Evolutionary conservation across 2,888 invertebrate genomes (phyloP).

Genomic region (Lepidocyrtinus sp.): DNA sequence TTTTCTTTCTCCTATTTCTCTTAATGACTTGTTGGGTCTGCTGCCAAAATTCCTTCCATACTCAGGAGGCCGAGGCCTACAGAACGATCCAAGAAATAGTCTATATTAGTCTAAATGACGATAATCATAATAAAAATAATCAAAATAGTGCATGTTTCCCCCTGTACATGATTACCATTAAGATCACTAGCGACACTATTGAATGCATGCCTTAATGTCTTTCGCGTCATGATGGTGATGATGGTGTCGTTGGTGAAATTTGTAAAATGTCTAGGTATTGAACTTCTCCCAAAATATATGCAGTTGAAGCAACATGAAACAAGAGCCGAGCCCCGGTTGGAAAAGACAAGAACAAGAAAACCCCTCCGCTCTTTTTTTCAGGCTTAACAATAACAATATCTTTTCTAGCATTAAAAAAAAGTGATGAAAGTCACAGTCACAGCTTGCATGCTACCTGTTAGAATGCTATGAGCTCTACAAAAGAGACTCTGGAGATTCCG

Average conservation of each 20-base stretch:
- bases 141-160: constrained; percentile 8
- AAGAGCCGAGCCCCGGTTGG: background rate
- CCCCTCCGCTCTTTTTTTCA: no score
- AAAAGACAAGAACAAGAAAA: no score
- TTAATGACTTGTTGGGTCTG: constrained; percentile 53
- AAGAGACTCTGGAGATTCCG: background rate
- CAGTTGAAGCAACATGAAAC: background rate
- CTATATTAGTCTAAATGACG: constrained; percentile 18
- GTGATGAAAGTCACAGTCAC: constrained; percentile 15
- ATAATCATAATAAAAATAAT: constrained; percentile 18
- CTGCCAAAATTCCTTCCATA: constrained; percentile 40
- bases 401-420: background rate
- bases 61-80: background rate
- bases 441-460: constrained; percentile 9
- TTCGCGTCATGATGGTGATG: background rate
- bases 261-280: background rate
- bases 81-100: background rate
- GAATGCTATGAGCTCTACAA: background rate
- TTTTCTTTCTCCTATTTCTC: constrained; percentile 25
- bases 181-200: background rate
- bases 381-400: constrained; percentile 11
- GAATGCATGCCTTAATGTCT: constrained; percentile 4
- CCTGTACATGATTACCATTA: background rate
- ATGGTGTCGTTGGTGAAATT: background rate
- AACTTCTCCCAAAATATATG: constrained; percentile 13